Base-by-base conservation (phyloP, 2,888 invertebrate species). In the Orgyia antiqua region DNA sequence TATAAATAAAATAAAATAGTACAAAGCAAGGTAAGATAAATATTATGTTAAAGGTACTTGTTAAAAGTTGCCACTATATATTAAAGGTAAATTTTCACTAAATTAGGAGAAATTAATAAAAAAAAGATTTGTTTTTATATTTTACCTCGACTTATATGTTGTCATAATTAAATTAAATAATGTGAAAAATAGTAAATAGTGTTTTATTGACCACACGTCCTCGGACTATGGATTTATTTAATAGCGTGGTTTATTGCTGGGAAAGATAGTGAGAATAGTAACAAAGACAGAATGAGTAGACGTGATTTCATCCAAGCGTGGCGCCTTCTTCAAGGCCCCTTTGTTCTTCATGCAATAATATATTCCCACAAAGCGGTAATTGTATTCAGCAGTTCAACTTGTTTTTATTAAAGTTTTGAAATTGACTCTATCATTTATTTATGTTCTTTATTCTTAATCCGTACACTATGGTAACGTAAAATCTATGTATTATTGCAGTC, bases 321-420 rank as follows among this genome's bases (percentile, higher is more conserved):
- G 63, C 66, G 65, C 60, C 62, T 61, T 50, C 54, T 51, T 58
- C 76, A 79, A 76, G 78, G 75, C 63, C 68, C 51, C 73, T 71
- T 78, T 75, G 75, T 80, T 75, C 65, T 67, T 65, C 66, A 66
- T 64, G 67, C 71, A 70, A 66, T n/a, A n/a, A n/a, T 68, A 60
- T 66, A 56, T 80, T 80, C 80, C 71, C 79, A 82, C 75, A 69
- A 64, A 71, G 60, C 63, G 57, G 67, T 72, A 70, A 72, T 67
- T 69, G 64, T 69, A 71, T 76, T 74, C 71, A 71, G 60, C 61
- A 54, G 55, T 69, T 15, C 69, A 61, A 71, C 64, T 62, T 51
- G 63, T 64, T 68, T 68, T 73, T 65, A 63, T 71, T 63, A 42
- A 50, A 53, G 48, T 53, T 68, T 73, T 66, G 66, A 65, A 65